phyloP scores from a whole-genome alignment of 2,113 vertebrate genomes.

The Scatophagus argus region DNA sequence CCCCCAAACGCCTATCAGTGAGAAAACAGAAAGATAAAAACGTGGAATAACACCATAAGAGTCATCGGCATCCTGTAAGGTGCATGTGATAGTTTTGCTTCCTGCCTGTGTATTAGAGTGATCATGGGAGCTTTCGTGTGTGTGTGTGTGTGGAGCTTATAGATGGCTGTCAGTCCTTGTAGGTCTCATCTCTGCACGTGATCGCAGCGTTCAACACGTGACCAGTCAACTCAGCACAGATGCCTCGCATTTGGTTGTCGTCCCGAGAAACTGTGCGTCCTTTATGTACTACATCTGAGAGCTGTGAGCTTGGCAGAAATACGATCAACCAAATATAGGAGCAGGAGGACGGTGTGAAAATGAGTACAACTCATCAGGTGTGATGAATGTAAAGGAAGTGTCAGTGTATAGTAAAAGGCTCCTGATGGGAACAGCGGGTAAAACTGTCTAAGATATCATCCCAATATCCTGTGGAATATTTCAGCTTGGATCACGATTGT shows the following conservation, averaged over 20 bases:
- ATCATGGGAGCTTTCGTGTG: background rate
- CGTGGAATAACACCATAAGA: background rate
- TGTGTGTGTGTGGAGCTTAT: background rate
- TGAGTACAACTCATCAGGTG: background rate
- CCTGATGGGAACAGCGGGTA: conserved; percentile 1
- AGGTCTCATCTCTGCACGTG: conserved; percentile 20
- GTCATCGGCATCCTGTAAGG: too few species aligned
- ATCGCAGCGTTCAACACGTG: conserved; percentile 19
- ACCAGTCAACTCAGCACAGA: conserved; percentile 42
- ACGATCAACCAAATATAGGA: conserved; percentile 4
- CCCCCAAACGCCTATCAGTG: background rate
- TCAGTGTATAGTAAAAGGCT: background rate
- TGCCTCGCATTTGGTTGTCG: conserved; percentile 24
- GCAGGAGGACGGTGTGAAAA: background rate
- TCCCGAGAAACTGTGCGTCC: conserved; percentile 23
- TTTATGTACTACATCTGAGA: conserved; percentile 17
- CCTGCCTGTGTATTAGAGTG: background rate
- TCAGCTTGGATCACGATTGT: background rate
- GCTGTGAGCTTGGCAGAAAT: conserved; percentile 30
- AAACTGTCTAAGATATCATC: background rate
- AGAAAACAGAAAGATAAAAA: background rate
- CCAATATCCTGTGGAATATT: background rate
- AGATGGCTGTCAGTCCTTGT: background rate
- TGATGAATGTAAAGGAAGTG: conserved; percentile 28
- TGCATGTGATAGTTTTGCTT: background rate